Conservation (phyloP, 2,888 invertebrate genomes). For the Mechanitis mazaeus region DNA sequence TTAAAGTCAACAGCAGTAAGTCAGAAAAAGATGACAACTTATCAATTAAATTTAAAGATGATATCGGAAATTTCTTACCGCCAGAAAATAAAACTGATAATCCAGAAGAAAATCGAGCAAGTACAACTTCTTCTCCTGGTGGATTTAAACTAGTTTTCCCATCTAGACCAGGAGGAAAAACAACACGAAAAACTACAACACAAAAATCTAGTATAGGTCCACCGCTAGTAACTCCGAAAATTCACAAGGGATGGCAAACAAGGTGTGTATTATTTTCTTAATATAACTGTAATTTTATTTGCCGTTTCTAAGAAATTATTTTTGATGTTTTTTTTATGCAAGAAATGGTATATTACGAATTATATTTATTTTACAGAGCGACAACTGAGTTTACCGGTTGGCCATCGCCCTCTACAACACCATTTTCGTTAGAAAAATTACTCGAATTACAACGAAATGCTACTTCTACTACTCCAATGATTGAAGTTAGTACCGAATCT, state of each 20-base stretch:
- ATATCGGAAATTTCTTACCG: conserved; percentile 80
- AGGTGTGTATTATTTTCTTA: conserved; percentile 69
- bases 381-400: conserved; percentile 94
- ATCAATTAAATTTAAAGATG: conserved; percentile 52
- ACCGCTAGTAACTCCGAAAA: conserved; percentile 76
- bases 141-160: conserved; percentile 86
- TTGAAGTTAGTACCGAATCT: conserved; percentile 61
- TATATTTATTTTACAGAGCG: conserved; percentile 68
- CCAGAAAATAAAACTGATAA: conserved; percentile 74
- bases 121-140: conserved; percentile 43
- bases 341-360: background rate
- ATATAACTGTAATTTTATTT: background rate
- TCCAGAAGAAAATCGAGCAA: conserved; percentile 41
- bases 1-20: conserved; percentile 57
- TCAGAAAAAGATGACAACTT: conserved; percentile 36
- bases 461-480: conserved; percentile 73
- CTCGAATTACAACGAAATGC: conserved; percentile 81
- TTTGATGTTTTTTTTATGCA: background rate
- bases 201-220: conserved; percentile 73
- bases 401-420: conserved; percentile 92
- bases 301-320: no score
- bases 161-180: conserved; percentile 83
- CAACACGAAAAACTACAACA: conserved; percentile 76
- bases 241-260: conserved; percentile 90
- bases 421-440: conserved; percentile 88